Evolutionary conservation across 2,113 vertebrate species (phyloP).

Genomic region (Tyto alba): DNA sequence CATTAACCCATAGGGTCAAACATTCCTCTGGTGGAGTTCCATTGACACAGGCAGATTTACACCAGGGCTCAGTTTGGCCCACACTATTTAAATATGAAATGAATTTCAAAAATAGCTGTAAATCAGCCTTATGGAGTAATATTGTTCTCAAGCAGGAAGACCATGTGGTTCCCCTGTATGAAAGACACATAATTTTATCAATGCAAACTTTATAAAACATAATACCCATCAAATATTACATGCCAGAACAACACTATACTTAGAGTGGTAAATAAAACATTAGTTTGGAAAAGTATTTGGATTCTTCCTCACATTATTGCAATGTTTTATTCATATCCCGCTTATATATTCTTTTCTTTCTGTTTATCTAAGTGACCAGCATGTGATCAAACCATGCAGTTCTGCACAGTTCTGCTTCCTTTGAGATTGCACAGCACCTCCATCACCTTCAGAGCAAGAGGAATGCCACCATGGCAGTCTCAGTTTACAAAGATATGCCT

Average conservation of each 20-base stretch:
- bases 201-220: conserved; percentile 46
- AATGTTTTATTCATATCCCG: conserved; percentile 54
- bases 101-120: neutral
- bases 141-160: neutral
- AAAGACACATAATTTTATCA: conserved; percentile 28
- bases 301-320: conserved; percentile 42
- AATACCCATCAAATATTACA: conserved; percentile 42
- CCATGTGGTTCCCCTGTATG: neutral
- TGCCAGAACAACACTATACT: conserved; percentile 33
- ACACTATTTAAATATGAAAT: neutral
- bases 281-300: conserved; percentile 45
- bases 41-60: conserved; percentile 1
- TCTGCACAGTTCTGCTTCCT: neutral
- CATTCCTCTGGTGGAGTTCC: conserved; percentile 20
- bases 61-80: neutral
- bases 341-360: conserved; percentile 33
- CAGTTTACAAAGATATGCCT: neutral
- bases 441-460: neutral
- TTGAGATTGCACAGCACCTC: neutral
- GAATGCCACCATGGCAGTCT: neutral
- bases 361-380: conserved; percentile 43
- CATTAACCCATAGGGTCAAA: conserved; percentile 56
- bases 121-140: neutral
- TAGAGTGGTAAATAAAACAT: conserved; percentile 63
- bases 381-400: neutral